These are phyloP conservation scores for Uloborus diversus DNA, from an alignment of 1,140 invertebrate species.

Conservation along the genomic window DNA sequence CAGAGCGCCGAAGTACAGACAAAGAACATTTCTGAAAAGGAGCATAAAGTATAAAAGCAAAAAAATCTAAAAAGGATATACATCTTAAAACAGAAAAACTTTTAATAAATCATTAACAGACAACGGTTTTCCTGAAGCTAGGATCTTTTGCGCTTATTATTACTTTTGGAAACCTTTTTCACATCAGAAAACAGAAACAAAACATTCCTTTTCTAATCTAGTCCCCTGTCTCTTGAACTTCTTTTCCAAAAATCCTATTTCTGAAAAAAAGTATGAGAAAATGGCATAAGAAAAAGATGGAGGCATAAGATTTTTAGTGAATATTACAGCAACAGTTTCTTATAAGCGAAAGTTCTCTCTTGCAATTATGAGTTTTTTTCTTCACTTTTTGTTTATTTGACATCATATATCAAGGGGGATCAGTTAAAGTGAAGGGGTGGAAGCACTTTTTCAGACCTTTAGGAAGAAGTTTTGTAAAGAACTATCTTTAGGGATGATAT, in stretches of 20 bases:
- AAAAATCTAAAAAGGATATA: too few species aligned
- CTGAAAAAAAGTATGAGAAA: neutral
- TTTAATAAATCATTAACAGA: neutral
- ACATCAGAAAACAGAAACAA: neutral
- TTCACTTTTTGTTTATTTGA: neutral
- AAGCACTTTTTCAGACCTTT: too few species aligned
- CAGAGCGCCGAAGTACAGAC: too few species aligned
- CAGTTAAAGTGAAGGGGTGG: neutral
- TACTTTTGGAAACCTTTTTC: neutral
- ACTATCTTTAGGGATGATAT: too few species aligned
- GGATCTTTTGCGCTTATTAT: neutral
- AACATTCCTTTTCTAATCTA: neutral
- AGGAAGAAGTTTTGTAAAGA: too few species aligned
- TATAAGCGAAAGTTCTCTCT: neutral
- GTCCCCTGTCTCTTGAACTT: neutral
- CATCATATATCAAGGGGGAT: neutral
- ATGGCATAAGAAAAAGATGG: neutral
- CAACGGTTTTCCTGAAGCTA: neutral
- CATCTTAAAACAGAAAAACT: neutral
- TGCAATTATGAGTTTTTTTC: neutral
- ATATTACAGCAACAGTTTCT: neutral
- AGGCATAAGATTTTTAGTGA: neutral
- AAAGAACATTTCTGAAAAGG: too few species aligned
- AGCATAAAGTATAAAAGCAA: too few species aligned
- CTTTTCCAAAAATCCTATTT: neutral